Base-by-base conservation (phyloP, 1,140 invertebrate species). In the Drosophila pruinosa region DNA sequence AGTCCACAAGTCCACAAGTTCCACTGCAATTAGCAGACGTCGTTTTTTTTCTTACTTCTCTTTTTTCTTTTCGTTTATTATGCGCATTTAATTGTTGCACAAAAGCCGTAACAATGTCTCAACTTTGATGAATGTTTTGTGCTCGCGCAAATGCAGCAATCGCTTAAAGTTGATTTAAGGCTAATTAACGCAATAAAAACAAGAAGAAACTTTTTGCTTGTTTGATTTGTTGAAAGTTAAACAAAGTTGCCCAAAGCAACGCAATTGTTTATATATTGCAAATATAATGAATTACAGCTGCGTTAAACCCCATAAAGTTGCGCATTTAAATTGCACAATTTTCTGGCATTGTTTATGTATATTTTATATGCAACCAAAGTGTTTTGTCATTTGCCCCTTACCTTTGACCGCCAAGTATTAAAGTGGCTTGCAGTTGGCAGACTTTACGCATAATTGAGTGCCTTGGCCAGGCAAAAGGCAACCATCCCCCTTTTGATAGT, bases 61-160 rank as follows among this genome's bases (percentile, higher is more conserved):
- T 15, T 43, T 43, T 22, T n/a, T 1, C 10, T 12, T 17, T 28
- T 17, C 47, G 17, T 61, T 61, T 26, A 57, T 53, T 58, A 62
- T 54, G 50, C 41, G 47, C 47, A 62, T 57, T 69, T 24, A 61
- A 39, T 53, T 43, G 38, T 34, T 31, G 65, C 65, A 61, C 38
- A 53, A 53, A 36, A 34, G 10, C 12, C 12, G 7, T 3, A 61
- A 61, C 26, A 62, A 61, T 28, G 14, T 61, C 24, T 52, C 26
- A 52, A 52, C 64, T 68, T 26, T 67, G 63, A 59, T 48, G 28
- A 21, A 34, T 36, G 26, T 39, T 38, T 67, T 58, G 12, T 53
- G n/a, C n/a, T n/a, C 10, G 21, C 1, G 19, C 7, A 12, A 22
- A 2, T 54, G 54, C 63, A 67, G 61, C 36, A 34, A 43, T n/a